Percentiles rank a stretch among this genome's conserved stretches.
Evolutionary conservation across 2,797 vertebrate species (phyloP).

Genomic region (Pagetopsis macropterus): DNA sequence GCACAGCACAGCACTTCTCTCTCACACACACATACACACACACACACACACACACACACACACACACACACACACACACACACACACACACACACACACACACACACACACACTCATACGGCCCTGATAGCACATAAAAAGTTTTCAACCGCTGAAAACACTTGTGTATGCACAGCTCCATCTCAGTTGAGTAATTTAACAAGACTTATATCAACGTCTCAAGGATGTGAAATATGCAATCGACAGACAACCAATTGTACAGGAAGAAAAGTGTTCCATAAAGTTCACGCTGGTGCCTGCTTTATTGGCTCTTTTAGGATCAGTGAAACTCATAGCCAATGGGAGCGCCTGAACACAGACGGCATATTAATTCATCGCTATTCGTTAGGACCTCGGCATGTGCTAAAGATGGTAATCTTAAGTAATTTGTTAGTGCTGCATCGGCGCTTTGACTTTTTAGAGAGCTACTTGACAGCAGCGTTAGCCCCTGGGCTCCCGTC

Average conservation of each 20-base stretch:
- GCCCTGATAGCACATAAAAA: constrained; percentile 83
- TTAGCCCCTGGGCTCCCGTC: constrained; percentile 82
- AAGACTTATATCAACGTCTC: constrained; percentile 81
- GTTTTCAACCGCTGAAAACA: constrained; percentile 80
- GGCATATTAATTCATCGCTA: constrained; percentile 83
- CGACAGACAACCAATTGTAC: constrained; percentile 78
- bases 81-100: too few relatives aligned
- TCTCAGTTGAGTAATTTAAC: constrained; percentile 84
- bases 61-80: constrained; percentile 40
- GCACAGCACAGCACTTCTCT: constrained; percentile 79
- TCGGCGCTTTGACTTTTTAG: constrained; percentile 84
- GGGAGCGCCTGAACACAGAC: constrained; percentile 75
- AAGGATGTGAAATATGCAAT: constrained; percentile 80
- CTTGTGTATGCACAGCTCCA: constrained; percentile 74
- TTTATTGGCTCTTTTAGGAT: constrained; percentile 80
- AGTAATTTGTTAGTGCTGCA: constrained; percentile 84
- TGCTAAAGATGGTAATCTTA: constrained; percentile 83
- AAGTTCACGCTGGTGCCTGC: constrained; percentile 75
- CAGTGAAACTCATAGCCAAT: constrained; percentile 79
- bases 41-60: too few relatives aligned
- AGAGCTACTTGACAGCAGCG: constrained; percentile 84
- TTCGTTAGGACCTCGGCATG: constrained; percentile 81
- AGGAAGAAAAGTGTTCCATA: constrained; percentile 79
- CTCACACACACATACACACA: constrained; percentile 50
- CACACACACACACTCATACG: constrained; percentile 43